Conservation (phyloP, 64 coral and sea anemone species). For the Exaiptasia diaphana region DNA sequence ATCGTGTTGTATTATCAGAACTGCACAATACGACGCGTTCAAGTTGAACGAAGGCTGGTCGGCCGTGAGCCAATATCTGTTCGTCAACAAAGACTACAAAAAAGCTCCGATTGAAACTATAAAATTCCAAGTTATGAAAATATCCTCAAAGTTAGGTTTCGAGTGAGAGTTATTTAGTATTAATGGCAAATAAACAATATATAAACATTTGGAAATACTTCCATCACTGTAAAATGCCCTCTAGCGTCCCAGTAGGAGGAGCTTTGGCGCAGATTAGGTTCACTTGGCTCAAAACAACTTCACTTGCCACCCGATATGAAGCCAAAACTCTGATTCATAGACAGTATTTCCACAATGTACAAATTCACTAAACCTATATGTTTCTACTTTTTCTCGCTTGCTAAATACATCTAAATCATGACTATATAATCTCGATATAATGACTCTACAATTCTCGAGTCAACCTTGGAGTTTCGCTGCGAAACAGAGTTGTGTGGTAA, state of each 20-base stretch:
- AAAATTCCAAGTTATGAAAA: neutral
- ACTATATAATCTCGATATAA: neutral
- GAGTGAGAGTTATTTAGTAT: neutral
- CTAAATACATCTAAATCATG: neutral
- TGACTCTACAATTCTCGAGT: neutral
- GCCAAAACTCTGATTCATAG: neutral
- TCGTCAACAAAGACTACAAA: neutral
- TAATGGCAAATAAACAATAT: neutral
- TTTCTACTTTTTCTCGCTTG: neutral
- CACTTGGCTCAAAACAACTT: neutral
- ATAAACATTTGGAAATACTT: neutral
- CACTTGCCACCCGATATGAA: neutral
- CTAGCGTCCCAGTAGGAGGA: neutral
- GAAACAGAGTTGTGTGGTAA: conserved; percentile 78
- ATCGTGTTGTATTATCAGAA: neutral
- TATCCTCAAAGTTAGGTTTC: too few relatives aligned
- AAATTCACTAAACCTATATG: neutral
- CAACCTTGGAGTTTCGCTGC: conserved; percentile 88
- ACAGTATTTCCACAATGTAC: neutral
- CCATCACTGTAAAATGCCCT: neutral
- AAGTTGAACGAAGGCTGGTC: neutral
- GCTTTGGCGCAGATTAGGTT: neutral
- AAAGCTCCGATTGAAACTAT: neutral
- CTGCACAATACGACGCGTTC: neutral
- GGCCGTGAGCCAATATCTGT: neutral